Base-by-base conservation (phyloP, 2,113 vertebrate genomes). In the Todiramphus saurophagus region DNA sequence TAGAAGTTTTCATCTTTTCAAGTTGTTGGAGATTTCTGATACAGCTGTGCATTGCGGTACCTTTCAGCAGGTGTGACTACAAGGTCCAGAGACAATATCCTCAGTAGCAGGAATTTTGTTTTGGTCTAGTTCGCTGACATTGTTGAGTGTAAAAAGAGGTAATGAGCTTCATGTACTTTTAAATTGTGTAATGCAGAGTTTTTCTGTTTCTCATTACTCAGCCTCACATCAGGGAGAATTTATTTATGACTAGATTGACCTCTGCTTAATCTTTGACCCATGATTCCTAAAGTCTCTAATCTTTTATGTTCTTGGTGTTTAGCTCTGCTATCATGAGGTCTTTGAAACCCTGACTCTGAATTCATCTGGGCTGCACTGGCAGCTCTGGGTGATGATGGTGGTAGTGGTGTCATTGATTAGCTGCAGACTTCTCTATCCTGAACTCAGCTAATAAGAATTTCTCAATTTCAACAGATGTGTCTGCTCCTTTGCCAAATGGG, bases 381-480 rank as follows among this genome's bases (percentile, higher is more conserved):
- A 89, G 77, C 84, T 94, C 76, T 82, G 78, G 77, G 88, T 95
- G 96, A 95, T 91, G 96, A 95, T 95, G 93, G 58, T 93, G 78
- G 66, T 75, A 80, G 80, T 93, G 82, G 95, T 95, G 96, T 97
- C 87, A 96, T 89, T 96, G 96, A 96, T 96, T 91, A 96, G 90
- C 87, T 96, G 83, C 94, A 97, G 96, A 83, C 88, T 93, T 97
- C 83, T 77, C 73, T 96, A 39, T 88, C 44, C 86, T 97, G 95
- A 97, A 96, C 89, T 97, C 96, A 97, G 80, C 87, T 90, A 97
- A 91, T 94, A 97, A 97, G 94, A 97, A 97, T 97, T 95, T 97
- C 89, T 91, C 79, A 69, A 79, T 90, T 96, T 94, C 80, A 95
- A 74, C 96, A 97, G 87, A 97, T 92, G 95, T 92, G 69, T 95